These are phyloP conservation scores for Dreissena polymorpha DNA, from an alignment of 1,140 invertebrate genomes.

Conservation along the genomic window DNA sequence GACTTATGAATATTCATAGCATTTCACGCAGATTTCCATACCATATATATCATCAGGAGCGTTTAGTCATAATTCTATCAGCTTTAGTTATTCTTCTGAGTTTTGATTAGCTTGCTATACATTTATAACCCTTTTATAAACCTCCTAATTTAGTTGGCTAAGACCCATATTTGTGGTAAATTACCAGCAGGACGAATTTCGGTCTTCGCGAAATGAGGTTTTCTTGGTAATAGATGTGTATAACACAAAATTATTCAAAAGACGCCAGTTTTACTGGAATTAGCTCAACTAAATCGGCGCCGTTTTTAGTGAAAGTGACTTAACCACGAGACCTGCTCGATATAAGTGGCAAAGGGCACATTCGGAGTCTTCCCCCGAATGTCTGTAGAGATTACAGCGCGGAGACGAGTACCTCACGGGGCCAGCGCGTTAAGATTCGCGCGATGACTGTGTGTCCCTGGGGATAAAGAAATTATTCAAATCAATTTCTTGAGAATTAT, in stretches of 20 bases:
- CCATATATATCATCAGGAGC: slow-evolving; percentile 52
- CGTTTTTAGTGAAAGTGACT: slow-evolving; percentile 37
- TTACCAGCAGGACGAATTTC: slow-evolving; percentile 44
- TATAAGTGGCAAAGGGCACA: slow-evolving; percentile 34
- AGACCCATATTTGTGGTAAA: slow-evolving; percentile 53
- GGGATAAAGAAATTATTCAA: slow-evolving; percentile 54
- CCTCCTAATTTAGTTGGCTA: slow-evolving; percentile 53
- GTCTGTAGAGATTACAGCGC: slow-evolving; percentile 17
- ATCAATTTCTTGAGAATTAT: slow-evolving; percentile 36
- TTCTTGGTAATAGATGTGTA: slow-evolving; percentile 53
- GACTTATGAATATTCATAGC: slow-evolving; percentile 53
- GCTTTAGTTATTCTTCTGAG: slow-evolving; percentile 49
- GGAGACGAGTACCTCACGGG: slow-evolving; percentile 37
- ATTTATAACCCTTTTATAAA: slow-evolving; percentile 53
- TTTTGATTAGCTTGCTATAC: slow-evolving; percentile 56
- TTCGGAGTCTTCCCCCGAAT: slow-evolving; percentile 11
- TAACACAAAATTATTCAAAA: slow-evolving; percentile 58
- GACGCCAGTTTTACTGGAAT: slow-evolving; percentile 26
- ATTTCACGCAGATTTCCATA: slow-evolving; percentile 56
- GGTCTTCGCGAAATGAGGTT: slow-evolving; percentile 36
- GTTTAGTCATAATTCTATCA: slow-evolving; percentile 53
- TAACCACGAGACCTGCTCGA: slow-evolving; percentile 28
- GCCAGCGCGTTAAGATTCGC: slow-evolving; percentile 37
- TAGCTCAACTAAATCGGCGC: slow-evolving; percentile 42
- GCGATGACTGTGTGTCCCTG: slow-evolving; percentile 24